These are phyloP conservation scores for Xiphophorus birchmanni DNA, from an alignment of 2,797 vertebrate species.

Conservation along the genomic window DNA sequence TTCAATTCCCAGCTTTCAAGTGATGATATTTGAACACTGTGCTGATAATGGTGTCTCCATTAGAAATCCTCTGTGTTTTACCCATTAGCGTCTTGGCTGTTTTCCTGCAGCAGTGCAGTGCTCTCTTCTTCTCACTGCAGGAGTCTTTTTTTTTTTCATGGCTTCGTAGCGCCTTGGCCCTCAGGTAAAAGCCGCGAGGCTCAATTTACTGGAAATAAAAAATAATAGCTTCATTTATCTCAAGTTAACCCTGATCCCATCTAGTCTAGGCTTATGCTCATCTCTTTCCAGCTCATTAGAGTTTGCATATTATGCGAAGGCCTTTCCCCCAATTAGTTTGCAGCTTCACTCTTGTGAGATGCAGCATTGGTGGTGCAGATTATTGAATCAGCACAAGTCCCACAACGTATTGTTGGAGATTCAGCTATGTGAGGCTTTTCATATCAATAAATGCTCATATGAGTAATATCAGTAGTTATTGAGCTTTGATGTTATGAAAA, in stretches of 20 bases:
- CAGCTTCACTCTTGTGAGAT: slow-evolving; percentile 24
- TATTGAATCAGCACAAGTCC: slow-evolving; percentile 54
- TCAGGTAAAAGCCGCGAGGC: slow-evolving; percentile 43
- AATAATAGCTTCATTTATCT: slow-evolving; percentile 21
- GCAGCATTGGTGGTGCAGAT: slow-evolving; percentile 18
- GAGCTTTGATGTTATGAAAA: background rate
- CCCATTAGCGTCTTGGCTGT: slow-evolving; percentile 49
- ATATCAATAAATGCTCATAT: slow-evolving; percentile 9
- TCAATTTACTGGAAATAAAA: slow-evolving; percentile 25
- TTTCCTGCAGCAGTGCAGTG: slow-evolving; percentile 76
- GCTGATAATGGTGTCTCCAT: slow-evolving; percentile 48
- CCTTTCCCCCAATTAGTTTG: slow-evolving; percentile 24
- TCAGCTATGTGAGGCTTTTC: slow-evolving; percentile 11
- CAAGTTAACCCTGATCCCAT: slow-evolving; percentile 31
- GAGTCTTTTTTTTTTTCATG: slow-evolving; percentile 28
- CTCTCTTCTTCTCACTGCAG: slow-evolving; percentile 69
- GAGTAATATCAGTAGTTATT: slow-evolving; percentile 13
- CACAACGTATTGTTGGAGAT: slow-evolving; percentile 30
- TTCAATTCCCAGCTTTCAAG: slow-evolving; percentile 14
- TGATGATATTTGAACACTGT: slow-evolving; percentile 43
- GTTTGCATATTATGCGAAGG: slow-evolving; percentile 22
- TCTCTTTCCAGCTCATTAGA: slow-evolving; percentile 17
- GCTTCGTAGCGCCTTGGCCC: slow-evolving; percentile 55
- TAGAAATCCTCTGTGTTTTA: slow-evolving; percentile 47
- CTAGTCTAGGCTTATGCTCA: slow-evolving; percentile 12